Evolutionary conservation across 2,797 vertebrate genomes (phyloP).

Genomic region (Alca torda): DNA sequence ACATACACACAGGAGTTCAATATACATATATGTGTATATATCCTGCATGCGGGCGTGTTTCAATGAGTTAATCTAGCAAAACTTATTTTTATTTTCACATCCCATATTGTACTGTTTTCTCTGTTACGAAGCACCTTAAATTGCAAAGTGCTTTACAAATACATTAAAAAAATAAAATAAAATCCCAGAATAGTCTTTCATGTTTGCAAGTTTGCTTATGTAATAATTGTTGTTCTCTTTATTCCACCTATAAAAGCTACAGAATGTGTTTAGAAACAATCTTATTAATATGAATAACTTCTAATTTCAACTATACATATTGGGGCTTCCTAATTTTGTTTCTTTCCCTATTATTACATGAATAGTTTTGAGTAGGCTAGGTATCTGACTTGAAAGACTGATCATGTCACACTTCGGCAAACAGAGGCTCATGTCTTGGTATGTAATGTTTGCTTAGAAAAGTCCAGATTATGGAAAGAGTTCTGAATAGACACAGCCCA

Average conservation of each 20-base stretch:
- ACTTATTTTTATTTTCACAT: conserved; percentile 68
- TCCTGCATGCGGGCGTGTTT: conserved; percentile 63
- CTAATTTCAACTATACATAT: background rate
- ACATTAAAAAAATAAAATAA: conserved; percentile 70
- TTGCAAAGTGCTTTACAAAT: conserved; percentile 59
- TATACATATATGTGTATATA: conserved; percentile 65
- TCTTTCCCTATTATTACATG: conserved; percentile 14
- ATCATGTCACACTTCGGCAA: conserved; percentile 13
- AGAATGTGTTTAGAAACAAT: conserved; percentile 47
- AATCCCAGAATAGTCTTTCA: conserved; percentile 67
- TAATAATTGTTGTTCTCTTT: conserved; percentile 56
- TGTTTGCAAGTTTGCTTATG: conserved; percentile 63
- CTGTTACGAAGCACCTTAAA: conserved; percentile 67
- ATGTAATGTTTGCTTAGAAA: conserved; percentile 16
- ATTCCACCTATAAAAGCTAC: conserved; percentile 29
- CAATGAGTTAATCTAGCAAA: conserved; percentile 63
- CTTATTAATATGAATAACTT: conserved; percentile 20
- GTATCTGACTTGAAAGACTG: conserved; percentile 25
- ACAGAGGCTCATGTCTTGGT: conserved; percentile 14
- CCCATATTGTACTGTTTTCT: conserved; percentile 64
- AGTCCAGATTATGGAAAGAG: background rate
- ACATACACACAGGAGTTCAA: conserved; percentile 63
- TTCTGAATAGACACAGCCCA: background rate
- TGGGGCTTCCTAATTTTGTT: conserved; percentile 39
- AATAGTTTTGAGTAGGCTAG: conserved; percentile 39